A percentile compares a stretch with the other conserved stretches of the same genome.
Conservation (phyloP, 1,140 invertebrate genomes). For the Caligus rogercresseyi region DNA sequence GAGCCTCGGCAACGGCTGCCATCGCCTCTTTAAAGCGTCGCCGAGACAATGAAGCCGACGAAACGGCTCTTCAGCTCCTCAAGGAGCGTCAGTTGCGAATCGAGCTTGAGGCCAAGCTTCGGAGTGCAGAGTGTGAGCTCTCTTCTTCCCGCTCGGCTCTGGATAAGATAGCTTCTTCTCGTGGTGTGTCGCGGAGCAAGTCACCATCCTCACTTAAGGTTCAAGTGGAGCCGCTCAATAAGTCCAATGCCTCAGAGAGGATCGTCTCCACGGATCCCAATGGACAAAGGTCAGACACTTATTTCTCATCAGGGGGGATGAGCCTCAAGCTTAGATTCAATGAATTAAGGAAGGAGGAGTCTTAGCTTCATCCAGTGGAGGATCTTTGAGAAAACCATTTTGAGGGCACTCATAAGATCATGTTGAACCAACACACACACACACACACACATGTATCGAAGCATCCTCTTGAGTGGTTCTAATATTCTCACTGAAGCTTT, state of each 20-base stretch:
- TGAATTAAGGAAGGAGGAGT: no score
- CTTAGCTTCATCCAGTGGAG: no score
- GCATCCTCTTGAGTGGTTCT: no score
- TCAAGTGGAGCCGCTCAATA: not conserved
- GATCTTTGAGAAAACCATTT: no score
- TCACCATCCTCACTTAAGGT: not conserved
- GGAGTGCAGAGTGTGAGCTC: not conserved
- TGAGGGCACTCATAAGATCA: no score
- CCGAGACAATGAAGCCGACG: conserved; percentile 16
- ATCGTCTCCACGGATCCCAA: not conserved
- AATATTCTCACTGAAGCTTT: no score
- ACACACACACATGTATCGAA: no score
- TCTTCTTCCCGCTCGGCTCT: not conserved
- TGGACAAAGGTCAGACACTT: not conserved
- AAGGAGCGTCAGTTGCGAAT: conserved; percentile 20
- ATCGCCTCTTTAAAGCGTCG: conserved; percentile 24
- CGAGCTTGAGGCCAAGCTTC: not conserved
- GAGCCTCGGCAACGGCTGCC: no score
- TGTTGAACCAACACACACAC: no score
- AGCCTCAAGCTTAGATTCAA: no score
- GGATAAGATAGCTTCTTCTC: not conserved
- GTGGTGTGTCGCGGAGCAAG: not conserved
- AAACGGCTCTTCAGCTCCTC: conserved; percentile 21
- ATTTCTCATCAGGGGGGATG: no score
- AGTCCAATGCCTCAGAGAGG: not conserved